Base-by-base conservation (phyloP, 2,113 vertebrate species). In the Eudyptes chrysolophus region DNA sequence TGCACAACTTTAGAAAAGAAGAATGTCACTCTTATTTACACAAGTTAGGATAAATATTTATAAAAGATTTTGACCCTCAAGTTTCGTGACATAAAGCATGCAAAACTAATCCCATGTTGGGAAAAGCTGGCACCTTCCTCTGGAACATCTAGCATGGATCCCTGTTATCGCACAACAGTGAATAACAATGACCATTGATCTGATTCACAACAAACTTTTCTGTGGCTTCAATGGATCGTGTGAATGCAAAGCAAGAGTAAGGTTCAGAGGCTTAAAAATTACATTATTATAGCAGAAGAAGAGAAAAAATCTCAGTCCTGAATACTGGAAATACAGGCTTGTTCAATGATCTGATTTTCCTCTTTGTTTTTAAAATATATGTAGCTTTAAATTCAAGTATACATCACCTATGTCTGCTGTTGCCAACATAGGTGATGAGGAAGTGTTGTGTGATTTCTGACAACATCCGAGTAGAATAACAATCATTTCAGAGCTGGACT, bases 31-130 rank as follows among this genome's bases (percentile, higher is more conserved):
- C 30, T 72, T 89, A 85, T 89, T 95, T 94, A 85, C 78, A 89
- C 61, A 83, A 80, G 83, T 16, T 48, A 79, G 21, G 24, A 69
- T 65, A 94, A 97, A 95, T 94, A 94, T 95, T 95, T 97, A 65
- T 72, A 57, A 79, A 87, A 69, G 7, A 58, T 69, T 87, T 95
- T 85, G 57, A 79, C 54, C 18, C 36, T 87, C 51, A 58, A 54
- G 40, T 61, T 95, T 94, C 22, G 2, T 87, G 81, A 80, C 61
- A 83, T 44, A 95, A 89, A 90, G 34, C 84, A 83, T 24, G 58
- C 51, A 76, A 75, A 87, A 13, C 34, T 95, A 95, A 93, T 82
- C 74, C 61, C 10, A 36, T 38, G 34, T 83, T 92, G 2, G 3
- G 84, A 87, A 87, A 80, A 92, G 22, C 30, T 85, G 74, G 54